phyloP scores from a whole-genome alignment of 2,113 vertebrate genomes.

The Amblyopsis rosae region DNA sequence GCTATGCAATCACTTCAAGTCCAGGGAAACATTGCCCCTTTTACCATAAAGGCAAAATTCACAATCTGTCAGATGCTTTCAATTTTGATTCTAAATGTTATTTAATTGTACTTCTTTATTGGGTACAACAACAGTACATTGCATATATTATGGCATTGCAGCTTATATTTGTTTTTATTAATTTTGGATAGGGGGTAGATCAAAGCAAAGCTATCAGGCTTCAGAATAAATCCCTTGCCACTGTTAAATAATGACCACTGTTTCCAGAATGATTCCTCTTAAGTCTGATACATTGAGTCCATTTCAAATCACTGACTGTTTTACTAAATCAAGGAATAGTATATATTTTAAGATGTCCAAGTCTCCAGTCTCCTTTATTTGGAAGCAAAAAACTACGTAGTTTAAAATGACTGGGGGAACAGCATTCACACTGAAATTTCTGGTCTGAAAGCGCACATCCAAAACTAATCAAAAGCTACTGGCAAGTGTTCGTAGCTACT shows the following conservation, averaged over 20 bases:
- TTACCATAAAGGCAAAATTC: no score
- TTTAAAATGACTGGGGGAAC: background rate
- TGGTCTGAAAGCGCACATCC: slow-evolving; percentile 16
- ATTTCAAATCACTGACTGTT: background rate
- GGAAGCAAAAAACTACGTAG: background rate
- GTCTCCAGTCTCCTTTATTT: background rate
- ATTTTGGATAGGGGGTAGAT: no score
- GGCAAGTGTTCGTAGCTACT: slow-evolving; percentile 40
- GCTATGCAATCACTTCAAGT: no score
- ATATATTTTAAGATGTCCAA: background rate
- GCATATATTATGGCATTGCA: no score
- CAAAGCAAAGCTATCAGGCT: background rate
- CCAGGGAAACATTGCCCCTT: no score
- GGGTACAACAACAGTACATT: no score
- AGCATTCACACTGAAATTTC: slow-evolving; percentile 4
- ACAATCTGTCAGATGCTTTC: no score
- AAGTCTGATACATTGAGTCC: background rate
- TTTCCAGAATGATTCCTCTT: no score
- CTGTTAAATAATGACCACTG: background rate
- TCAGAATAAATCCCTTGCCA: background rate
- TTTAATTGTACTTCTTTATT: no score
- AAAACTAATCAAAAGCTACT: slow-evolving; percentile 42
- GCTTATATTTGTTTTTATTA: no score
- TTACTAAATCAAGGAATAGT: background rate
- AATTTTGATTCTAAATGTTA: no score